These are phyloP conservation scores for Pogonognathellus flavescens DNA, from an alignment of 1,140 invertebrate genomes.

Conservation along the genomic window DNA sequence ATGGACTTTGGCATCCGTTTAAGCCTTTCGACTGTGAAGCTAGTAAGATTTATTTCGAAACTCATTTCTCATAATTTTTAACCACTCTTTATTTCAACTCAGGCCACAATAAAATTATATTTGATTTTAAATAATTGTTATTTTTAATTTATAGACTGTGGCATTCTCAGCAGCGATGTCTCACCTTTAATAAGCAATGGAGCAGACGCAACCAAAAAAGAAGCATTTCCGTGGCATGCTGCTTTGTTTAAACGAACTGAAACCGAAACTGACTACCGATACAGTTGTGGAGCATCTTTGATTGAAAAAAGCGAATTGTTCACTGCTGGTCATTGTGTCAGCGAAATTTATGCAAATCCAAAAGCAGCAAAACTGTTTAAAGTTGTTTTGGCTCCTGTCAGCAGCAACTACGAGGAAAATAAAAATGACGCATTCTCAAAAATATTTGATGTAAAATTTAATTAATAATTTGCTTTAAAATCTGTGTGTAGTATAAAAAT, in stretches of 20 bases:
- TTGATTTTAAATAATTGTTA: too few relatives aligned
- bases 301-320: conserved; percentile 32
- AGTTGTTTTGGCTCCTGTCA: conserved; percentile 48
- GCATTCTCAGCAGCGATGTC: not conserved
- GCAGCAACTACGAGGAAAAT: conserved; percentile 51
- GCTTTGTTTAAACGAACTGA: conserved; percentile 14
- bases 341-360: not conserved
- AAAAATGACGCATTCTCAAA: not conserved
- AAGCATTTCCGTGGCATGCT: conserved; percentile 53
- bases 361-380: conserved; percentile 24
- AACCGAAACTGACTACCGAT: not conserved
- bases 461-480: not conserved
- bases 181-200: conserved; percentile 50
- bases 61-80: too few relatives aligned
- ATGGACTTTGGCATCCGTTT: conserved; percentile 46
- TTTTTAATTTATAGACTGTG: conserved; percentile 46
- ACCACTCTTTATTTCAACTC: too few relatives aligned
- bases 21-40: conserved; percentile 52
- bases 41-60: too few relatives aligned
- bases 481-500: too few relatives aligned
- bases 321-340: conserved; percentile 37
- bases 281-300: conserved; percentile 52
- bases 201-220: not conserved
- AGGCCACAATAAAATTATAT: too few relatives aligned
- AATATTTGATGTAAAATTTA: conserved; percentile 44